Conservation (phyloP, 2,113 vertebrate genomes). For the Pyrgilauda ruficollis region DNA sequence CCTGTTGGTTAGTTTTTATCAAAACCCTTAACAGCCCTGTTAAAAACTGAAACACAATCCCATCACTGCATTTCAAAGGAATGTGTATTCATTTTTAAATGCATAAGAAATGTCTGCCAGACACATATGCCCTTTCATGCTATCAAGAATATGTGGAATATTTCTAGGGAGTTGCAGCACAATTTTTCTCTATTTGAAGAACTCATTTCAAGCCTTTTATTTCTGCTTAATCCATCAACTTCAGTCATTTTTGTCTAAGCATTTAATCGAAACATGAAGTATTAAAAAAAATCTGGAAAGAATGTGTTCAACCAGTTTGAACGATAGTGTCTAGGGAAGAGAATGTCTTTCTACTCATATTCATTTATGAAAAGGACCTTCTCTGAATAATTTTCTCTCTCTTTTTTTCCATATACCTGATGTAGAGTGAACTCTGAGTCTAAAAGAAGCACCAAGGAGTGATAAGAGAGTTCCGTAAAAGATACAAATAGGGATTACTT, state of each 20-base stretch:
- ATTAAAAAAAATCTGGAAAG: neutral
- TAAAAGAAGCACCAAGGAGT: neutral
- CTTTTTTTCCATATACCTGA: neutral
- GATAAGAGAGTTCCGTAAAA: neutral
- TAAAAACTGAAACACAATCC: neutral
- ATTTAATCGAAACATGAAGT: neutral
- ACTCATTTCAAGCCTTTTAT: neutral
- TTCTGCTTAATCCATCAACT: neutral
- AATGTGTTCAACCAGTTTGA: neutral
- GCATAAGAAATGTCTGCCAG: neutral
- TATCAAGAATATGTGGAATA: neutral
- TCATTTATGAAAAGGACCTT: neutral
- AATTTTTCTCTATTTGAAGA: neutral
- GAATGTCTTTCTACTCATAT: neutral
- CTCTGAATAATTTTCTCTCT: neutral
- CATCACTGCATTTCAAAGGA: neutral
- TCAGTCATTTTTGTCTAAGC: slow-evolving; percentile 13
- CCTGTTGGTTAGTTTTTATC: neutral
- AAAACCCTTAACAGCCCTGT: neutral
- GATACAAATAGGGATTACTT: neutral
- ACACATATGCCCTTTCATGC: neutral
- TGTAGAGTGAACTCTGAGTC: neutral
- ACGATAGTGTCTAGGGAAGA: neutral
- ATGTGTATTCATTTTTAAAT: neutral
- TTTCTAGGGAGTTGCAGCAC: neutral